Evolutionary conservation across 2,888 invertebrate species (phyloP).

Genomic region (Piscicola geometra): DNA sequence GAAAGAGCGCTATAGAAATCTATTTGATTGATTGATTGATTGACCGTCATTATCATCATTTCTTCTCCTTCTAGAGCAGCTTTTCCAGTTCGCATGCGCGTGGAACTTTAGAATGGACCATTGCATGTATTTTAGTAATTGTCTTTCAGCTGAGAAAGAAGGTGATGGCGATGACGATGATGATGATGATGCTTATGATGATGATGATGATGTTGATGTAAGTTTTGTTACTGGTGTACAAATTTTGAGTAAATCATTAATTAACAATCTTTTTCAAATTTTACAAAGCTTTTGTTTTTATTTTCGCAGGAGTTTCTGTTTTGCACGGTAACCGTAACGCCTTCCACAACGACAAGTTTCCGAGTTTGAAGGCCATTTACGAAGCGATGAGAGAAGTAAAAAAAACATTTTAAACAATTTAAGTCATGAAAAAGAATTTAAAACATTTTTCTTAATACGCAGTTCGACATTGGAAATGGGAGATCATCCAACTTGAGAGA

Average conservation of each 20-base stretch:
- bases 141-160: slow-evolving; percentile 65
- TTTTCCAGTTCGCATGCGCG: slow-evolving; percentile 74
- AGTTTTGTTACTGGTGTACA: too few relatives aligned
- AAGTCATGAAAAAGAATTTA: too few relatives aligned
- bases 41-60: not conserved
- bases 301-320: slow-evolving; percentile 62
- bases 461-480: too few relatives aligned
- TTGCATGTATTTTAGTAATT: slow-evolving; percentile 89
- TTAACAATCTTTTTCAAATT: too few relatives aligned
- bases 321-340: slow-evolving; percentile 82
- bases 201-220: too few relatives aligned
- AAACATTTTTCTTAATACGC: too few relatives aligned
- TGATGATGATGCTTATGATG: too few relatives aligned
- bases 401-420: too few relatives aligned
- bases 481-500: too few relatives aligned
- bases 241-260: too few relatives aligned
- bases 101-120: slow-evolving; percentile 92
- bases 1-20: too few relatives aligned
- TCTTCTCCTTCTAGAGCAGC: slow-evolving; percentile 61
- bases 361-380: slow-evolving; percentile 72
- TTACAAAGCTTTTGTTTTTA: too few relatives aligned
- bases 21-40: slow-evolving; percentile 4
- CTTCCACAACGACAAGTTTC: slow-evolving; percentile 80
- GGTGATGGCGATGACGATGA: slow-evolving; percentile 57
- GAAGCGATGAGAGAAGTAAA: slow-evolving; percentile 57